phyloP scores from a whole-genome alignment of 2,113 vertebrate genomes.

The Chaetodon auriga region DNA sequence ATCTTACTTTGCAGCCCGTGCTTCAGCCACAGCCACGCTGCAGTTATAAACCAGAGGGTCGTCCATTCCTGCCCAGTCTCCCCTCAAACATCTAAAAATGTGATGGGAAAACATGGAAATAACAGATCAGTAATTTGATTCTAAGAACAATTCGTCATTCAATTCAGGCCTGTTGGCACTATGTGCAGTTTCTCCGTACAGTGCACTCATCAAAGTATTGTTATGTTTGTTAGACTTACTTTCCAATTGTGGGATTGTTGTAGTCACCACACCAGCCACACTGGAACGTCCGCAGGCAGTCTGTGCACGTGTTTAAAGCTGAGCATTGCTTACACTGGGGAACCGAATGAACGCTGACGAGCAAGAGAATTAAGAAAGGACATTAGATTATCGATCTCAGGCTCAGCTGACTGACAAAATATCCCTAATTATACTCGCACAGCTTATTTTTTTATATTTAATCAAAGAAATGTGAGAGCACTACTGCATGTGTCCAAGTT shows the following conservation, averaged over 20 bases:
- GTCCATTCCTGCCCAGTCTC: conserved; percentile 90
- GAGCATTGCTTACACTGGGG: conserved; percentile 91
- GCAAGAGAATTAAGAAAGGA: conserved; percentile 2
- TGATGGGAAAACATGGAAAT: not conserved
- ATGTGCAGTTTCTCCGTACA: not conserved
- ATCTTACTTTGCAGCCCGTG: conserved; percentile 82
- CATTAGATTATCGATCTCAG: conserved; percentile 2
- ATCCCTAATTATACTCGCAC: not conserved
- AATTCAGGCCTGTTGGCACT: not conserved
- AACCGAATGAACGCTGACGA: conserved; percentile 89
- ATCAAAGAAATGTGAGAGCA: not conserved
- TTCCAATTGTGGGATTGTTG: conserved; percentile 93
- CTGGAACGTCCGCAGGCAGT: conserved; percentile 91
- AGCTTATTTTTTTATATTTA: not conserved
- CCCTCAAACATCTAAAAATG: conserved; percentile 89
- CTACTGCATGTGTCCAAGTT: not conserved
- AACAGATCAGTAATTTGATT: not conserved
- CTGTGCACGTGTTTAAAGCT: conserved; percentile 86
- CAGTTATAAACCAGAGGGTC: conserved; percentile 86
- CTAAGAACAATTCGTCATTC: not conserved
- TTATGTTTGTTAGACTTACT: conserved; percentile 74
- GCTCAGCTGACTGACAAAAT: not conserved
- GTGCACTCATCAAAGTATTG: not conserved
- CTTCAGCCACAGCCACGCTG: conserved; percentile 88
- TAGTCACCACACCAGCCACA: conserved; percentile 95